Base-by-base conservation (phyloP, 2,797 vertebrate species). In the Macrochelys suwanniensis region DNA sequence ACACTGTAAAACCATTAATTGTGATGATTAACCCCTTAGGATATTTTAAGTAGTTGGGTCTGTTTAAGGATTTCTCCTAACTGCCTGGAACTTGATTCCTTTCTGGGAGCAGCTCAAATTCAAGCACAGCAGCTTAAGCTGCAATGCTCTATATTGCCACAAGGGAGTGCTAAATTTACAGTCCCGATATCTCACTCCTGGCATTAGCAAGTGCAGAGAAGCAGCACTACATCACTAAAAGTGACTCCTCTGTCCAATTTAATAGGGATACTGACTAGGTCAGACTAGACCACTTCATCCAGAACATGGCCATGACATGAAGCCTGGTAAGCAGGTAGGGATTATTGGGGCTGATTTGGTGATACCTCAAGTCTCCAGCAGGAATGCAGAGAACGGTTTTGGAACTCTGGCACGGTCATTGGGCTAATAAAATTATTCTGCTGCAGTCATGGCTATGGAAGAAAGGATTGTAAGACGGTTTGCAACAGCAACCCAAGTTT, bases 161-260 rank as follows among this genome's bases (percentile, higher is more conserved):
- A 5, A 47, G 51, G 31, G 61, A 16, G 2, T 13, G n/a, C 49
- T 54, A 84, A 51, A 31, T 37, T 17, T 26, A 0, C 16, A 7
- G 61, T 33, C 56, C 11, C 7, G 11, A 4, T 3, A 5, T 5
- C 19, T 11, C 0, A 4, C 2, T 12, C 31, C 78, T 76, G 2
- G 83, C 53, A 77, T 1, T 50, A 50, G 4, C 0, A 87, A 65
- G 61, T 33, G n/a, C 65, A 37, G 37, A n/a, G 21, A 71, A 42
- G 65, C 19, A 42, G n/a, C 65, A 37, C 5, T 10, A 21, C n/a
- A 68, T 68, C 33, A 68, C 33, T 68, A 23, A 61, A 31, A 61
- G 59, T 33, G 31, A 31, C 28, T 59, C 12, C 28, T 16, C 31
- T 33, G 31, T 61, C 28, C 59, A 61, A 61, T 61, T 33, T 61